These are phyloP conservation scores for Pissodes strobi DNA, from an alignment of 1,140 invertebrate species.

Conservation along the genomic window DNA sequence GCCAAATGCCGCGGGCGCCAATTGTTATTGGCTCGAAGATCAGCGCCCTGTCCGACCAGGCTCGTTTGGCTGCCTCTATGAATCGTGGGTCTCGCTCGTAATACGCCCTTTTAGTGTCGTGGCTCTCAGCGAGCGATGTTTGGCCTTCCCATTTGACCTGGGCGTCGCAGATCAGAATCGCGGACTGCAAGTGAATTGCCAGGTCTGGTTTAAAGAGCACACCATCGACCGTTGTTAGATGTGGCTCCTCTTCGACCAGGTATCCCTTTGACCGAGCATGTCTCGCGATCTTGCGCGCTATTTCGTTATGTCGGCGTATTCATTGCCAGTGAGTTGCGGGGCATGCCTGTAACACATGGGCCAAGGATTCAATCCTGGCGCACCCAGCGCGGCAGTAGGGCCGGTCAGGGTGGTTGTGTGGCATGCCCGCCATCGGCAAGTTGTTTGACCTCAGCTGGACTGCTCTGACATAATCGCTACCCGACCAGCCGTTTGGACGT, in stretches of 20 bases:
- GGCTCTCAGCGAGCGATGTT: background rate
- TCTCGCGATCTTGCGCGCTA: background rate
- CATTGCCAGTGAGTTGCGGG: conserved; percentile 18
- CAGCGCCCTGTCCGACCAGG: conserved; percentile 14
- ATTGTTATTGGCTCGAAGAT: conserved; percentile 17
- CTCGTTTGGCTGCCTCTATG: conserved; percentile 5
- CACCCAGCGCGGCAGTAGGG: background rate
- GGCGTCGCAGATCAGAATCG: conserved; percentile 7
- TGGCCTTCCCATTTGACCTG: conserved; percentile 36
- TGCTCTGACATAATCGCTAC: conserved; percentile 15
- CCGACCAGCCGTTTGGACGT: conserved; percentile 13
- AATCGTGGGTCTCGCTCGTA: conserved; percentile 29
- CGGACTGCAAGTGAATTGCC: background rate
- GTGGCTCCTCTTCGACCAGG: conserved; percentile 16
- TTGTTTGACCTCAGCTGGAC: conserved; percentile 19
- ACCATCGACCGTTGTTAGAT: conserved; percentile 13
- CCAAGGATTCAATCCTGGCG: conserved; percentile 1
- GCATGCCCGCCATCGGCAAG: conserved; percentile 8
- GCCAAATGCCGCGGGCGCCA: conserved; percentile 36
- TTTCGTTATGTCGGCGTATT: conserved; percentile 18
- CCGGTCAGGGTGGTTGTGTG: background rate
- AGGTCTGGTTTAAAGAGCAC: conserved; percentile 32
- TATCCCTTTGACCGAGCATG: background rate
- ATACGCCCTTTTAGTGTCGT: conserved; percentile 6
- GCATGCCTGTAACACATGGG: conserved; percentile 30